Evolutionary conservation across 2,888 invertebrate species (phyloP).

Genomic region (Monochamus alternatus): DNA sequence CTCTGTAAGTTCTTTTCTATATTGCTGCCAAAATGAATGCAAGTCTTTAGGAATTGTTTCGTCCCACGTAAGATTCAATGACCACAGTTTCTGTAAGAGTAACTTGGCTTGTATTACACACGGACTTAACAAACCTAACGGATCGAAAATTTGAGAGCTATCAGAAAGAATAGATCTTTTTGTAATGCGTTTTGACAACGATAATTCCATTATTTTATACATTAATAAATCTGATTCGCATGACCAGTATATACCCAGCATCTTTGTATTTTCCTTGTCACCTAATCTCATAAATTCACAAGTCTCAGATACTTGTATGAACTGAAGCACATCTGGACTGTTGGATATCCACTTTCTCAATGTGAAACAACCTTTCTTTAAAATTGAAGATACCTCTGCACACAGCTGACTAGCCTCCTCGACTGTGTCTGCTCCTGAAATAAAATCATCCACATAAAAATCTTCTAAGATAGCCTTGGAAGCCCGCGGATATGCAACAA

Average conservation of each 20-base stretch:
- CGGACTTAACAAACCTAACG: conserved; percentile 9
- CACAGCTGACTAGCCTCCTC: not conserved
- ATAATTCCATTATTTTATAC: not conserved
- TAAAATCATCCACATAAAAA: conserved; percentile 35
- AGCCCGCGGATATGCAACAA: not conserved
- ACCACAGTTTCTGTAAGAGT: conserved; percentile 7
- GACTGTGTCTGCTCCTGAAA: conserved; percentile 12
- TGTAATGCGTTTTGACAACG: not conserved
- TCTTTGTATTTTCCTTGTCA: conserved; percentile 18
- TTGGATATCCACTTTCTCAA: conserved; percentile 33
- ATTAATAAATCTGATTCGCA: conserved; percentile 18
- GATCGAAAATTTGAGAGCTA: conserved; percentile 24
- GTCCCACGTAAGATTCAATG: conserved; percentile 9
- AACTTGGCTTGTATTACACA: conserved; percentile 7
- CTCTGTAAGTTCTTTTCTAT: not conserved
- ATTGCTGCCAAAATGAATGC: not conserved
- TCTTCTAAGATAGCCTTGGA: conserved; percentile 12
- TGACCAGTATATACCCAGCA: conserved; percentile 31
- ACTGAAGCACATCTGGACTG: not conserved
- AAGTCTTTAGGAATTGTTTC: conserved; percentile 8
- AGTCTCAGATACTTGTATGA: not conserved
- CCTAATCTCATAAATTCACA: conserved; percentile 6
- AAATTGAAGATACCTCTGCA: conserved; percentile 1
- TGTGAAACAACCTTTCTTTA: conserved; percentile 24
- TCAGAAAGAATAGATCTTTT: conserved; percentile 27